Evolutionary conservation across 2,113 vertebrate species (phyloP), one percentile per base, ranked within the genome.

Genomic region (Chaetodon trifascialis): DNA sequence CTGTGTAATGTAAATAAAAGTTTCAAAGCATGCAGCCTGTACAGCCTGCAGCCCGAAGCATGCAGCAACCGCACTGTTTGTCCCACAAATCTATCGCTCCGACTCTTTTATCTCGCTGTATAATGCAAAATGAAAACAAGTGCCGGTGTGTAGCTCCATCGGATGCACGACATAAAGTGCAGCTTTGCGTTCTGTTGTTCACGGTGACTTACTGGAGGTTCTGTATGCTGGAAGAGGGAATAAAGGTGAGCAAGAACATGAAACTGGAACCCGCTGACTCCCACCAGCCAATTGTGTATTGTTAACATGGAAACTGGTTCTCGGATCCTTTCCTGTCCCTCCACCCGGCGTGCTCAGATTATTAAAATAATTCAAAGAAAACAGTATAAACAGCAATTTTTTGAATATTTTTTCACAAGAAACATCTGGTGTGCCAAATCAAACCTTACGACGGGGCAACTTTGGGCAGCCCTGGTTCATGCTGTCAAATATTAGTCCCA

Each of bases 1-100:
- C 46, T 64, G 68, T 64, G 52, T 66, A 76, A 65, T 59, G 60
- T 76, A 80, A 80, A 76, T 72, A 67, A 52, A 72, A 62, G 51
- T 71, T 76, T 75, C 76, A 80, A 80, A 80, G 58, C 21, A 1
- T 17, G 73, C 14, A 11, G 66, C 66, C 65, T 25, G 52, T 52
- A 8, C 15, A 52, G 46, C 30, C 30, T 51, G 76, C 65, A 44
- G 21, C 23, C 46, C 16, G 66, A 11, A 52, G 67, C 66, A 54
- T 4, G 34, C 47, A 70, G 34, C 30, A 70, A 60, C 52, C 55
- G 42, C 25, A 42, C 40, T 36, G n/a, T 68, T 19, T 36, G 51
- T 76, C 10, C 34, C 54, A 4, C 42, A 47, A 54, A 23, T 56
- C 19, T 52, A 2, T 36, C 25, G 16, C 1, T 17, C 10, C 11